Evolutionary conservation across 2,888 invertebrate genomes (phyloP).

Genomic region (Thereva unica): DNA sequence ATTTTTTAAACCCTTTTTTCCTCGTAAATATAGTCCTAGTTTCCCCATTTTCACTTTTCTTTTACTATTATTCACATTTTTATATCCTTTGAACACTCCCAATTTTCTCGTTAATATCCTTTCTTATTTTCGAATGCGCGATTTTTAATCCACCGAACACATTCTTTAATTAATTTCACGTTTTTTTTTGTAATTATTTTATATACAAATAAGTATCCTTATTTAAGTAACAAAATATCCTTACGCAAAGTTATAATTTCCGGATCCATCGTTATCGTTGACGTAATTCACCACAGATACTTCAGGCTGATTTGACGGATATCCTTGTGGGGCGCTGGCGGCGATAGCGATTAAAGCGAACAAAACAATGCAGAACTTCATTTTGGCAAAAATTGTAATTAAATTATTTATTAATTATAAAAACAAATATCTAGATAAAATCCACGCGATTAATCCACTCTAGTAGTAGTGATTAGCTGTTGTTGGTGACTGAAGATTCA

Average conservation of each 20-base stretch:
- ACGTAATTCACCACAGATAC: conserved; percentile 44
- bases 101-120: too few relatives aligned
- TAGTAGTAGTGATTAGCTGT: conserved; percentile 25
- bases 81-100: too few relatives aligned
- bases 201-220: too few relatives aligned
- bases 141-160: too few relatives aligned
- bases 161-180: too few relatives aligned
- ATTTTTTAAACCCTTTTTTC: too few relatives aligned
- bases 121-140: too few relatives aligned
- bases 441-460: conserved; percentile 2
- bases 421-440: conserved; percentile 1
- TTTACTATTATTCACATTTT: too few relatives aligned
- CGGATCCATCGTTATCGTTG: conserved; percentile 47
- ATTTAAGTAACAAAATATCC: conserved; percentile 21
- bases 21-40: too few relatives aligned
- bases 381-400: conserved; percentile 36
- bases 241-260: conserved; percentile 48
- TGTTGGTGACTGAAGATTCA: conserved; percentile 36
- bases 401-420: neutral
- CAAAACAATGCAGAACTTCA: conserved; percentile 44
- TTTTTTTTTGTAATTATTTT: too few relatives aligned
- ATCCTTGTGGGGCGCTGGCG: conserved; percentile 39
- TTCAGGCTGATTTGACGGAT: conserved; percentile 43
- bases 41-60: too few relatives aligned
- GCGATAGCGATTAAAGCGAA: conserved; percentile 44